phyloP scores from a whole-genome alignment of 2,888 invertebrate species.

The Encarsia formosa region DNA sequence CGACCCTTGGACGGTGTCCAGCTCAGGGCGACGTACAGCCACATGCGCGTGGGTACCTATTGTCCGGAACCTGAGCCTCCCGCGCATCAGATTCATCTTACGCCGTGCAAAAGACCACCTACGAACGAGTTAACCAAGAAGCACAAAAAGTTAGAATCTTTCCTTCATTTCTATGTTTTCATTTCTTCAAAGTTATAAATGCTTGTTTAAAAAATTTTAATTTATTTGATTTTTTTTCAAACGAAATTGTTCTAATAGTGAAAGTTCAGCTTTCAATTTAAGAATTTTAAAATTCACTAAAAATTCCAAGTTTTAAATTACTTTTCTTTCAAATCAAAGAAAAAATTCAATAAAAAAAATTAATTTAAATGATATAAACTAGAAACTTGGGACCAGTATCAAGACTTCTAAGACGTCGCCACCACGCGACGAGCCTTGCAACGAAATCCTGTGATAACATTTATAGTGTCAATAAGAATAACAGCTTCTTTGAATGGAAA shows the following conservation, averaged over 20 bases:
- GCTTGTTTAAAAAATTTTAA: too few species aligned
- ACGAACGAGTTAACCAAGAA: conserved; percentile 42
- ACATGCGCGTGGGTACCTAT: conserved; percentile 45
- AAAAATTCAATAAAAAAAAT: too few species aligned
- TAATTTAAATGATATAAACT: too few species aligned
- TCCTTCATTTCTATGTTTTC: neutral
- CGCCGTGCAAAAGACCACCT: conserved; percentile 37
- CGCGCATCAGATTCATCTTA: too few species aligned
- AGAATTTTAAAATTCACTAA: too few species aligned
- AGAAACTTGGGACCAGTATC: conserved; percentile 50
- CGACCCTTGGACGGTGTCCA: conserved; percentile 46
- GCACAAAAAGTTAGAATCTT: conserved; percentile 42
- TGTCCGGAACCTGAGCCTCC: conserved; percentile 42
- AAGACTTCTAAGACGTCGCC: conserved; percentile 48
- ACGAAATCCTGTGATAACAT: conserved; percentile 52
- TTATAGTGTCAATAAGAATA: conserved; percentile 48
- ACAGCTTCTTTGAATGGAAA: conserved; percentile 44
- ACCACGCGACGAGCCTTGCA: conserved; percentile 44
- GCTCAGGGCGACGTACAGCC: conserved; percentile 43
- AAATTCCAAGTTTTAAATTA: too few species aligned
- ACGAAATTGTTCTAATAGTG: too few species aligned
- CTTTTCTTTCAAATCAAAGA: too few species aligned
- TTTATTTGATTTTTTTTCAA: too few species aligned
- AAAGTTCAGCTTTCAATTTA: too few species aligned
- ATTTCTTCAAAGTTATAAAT: neutral